Evolutionary conservation across 2,797 vertebrate genomes (phyloP), one percentile per base, ranked within the genome.

Genomic region (Anableps anableps): DNA sequence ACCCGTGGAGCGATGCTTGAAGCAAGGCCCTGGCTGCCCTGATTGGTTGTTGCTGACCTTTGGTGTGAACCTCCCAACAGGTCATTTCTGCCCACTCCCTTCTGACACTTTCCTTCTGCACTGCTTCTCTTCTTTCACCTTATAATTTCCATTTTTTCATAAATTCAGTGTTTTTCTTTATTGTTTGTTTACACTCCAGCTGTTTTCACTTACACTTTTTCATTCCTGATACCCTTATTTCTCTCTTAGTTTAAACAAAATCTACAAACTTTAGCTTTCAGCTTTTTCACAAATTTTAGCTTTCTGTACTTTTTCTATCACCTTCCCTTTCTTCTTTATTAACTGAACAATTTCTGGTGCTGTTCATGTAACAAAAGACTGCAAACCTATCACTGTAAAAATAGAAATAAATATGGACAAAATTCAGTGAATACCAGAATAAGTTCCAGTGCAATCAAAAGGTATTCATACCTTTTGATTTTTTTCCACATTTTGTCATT

Each of bases 1-100:
- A 68, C 58, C 5, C 80, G 4, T 36, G 70, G 51, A 58, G 82
- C 0, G 34, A 62, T 1, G 64, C 74, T 86, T 71, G 60, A 80
- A 41, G 79, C 72, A 19, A 72, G 76, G 76, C 36, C 72, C 68
- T 43, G n/a, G 19, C 41, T 34, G 64, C 64, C 71, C 71, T 78
- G 78, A 88, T 80, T 84, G 82, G 86, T 70, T 80, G 38, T 60
- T 72, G 21, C 13, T 74, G 85, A 89, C 51, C 86, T 87, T 51
- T 76, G 38, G 43, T 21, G 36, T 77, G 5, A 47, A 51, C 72
- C 83, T 85, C 85, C 78, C 85, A 83, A 81, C 83, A 31, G 77
- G 77, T 77, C 77, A 73, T 72, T 75, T 45, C 41, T 47, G 36
- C 21, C 64, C 9, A 66, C 62, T 66, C 62, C 36, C 36, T 41